Evolutionary conservation across 2,888 invertebrate species (phyloP), one percentile per base, ranked within the genome.

Genomic region (Strigamia maritima): DNA sequence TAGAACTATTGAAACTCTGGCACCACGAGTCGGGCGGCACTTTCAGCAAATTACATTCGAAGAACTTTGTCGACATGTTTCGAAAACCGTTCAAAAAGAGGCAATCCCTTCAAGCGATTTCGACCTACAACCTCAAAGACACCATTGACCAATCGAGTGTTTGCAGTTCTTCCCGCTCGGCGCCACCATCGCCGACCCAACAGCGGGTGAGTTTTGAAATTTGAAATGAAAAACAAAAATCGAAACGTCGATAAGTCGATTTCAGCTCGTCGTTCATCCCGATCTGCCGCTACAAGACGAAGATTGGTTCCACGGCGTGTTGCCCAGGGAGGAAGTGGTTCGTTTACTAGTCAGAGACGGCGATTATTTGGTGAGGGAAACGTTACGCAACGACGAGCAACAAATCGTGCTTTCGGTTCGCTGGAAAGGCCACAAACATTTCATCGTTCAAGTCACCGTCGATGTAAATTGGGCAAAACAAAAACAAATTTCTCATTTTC

Each of bases 241-340:
- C 3, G n/a, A n/a, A n/a, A n/a, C 35, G 10, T 35, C 35, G 6
- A 28, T 16, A 31, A 60, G n/a, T 80, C 79, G 14, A 79, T 78
- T 81, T 35, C 54, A 81, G 81, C 60, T 79, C 22, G 65, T 78
- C 60, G 75, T 81, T 81, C 65, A 78, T 80, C 82, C 83, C 19
- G 82, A 83, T 22, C 82, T 81, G 19, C 83, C 83, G 60, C 92
- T 94, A 81, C 95, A 96, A 83, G 87, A 88, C 80, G 96, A 97
- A 87, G 95, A 96, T 86, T 97, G 97, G 97, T 97, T 97, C 87
- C 98, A 98, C 85, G 98, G 98, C 0, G 96, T 97, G 14, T 87
- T 98, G 80, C 98, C 98, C 0, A 89, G 98, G 16, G 97, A 97
- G 86, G 97, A 98, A 88, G 97, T 97, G 38, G 96, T 97, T 70